phyloP scores from a whole-genome alignment of 2,888 invertebrate species.

The Rutpela maculata region DNA sequence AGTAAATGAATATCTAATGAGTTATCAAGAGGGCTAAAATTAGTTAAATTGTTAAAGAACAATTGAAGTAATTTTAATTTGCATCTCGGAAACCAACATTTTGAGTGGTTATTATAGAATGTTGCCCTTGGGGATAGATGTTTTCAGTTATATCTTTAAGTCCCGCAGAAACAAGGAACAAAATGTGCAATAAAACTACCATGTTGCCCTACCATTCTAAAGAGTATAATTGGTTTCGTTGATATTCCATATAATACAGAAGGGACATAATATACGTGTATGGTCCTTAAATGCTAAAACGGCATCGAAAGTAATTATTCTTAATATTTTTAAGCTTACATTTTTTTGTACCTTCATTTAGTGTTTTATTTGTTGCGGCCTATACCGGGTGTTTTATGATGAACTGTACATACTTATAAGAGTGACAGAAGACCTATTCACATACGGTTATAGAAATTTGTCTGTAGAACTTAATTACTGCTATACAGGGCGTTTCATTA shows the following conservation, averaged over 20 bases:
- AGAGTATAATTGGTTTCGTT: neutral
- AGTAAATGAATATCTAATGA: constrained; percentile 34
- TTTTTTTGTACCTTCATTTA: no score
- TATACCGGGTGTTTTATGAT: no score
- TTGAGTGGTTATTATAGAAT: constrained; percentile 37
- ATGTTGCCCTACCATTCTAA: constrained; percentile 11
- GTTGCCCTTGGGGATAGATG: constrained; percentile 30
- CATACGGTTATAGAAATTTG: no score
- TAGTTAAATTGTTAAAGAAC: constrained; percentile 38
- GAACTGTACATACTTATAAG: no score
- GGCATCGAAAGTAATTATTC: neutral
- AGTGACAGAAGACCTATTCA: no score
- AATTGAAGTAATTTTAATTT: constrained; percentile 38
- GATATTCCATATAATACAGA: neutral
- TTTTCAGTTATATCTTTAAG: constrained; percentile 24
- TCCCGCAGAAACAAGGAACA: constrained; percentile 15
- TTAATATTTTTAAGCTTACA: no score
- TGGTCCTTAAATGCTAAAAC: neutral
- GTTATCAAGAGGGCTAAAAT: constrained; percentile 35
- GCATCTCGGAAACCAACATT: constrained; percentile 25
- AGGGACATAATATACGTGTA: neutral
- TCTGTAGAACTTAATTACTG: no score
- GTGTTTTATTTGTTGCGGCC: no score
- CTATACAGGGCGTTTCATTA: no score
- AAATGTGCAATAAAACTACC: constrained; percentile 22